A percentile compares a stretch with the other conserved stretches of the same genome.
Evolutionary conservation across 2,888 invertebrate species (phyloP).

Genomic region (Trachelus iudaicus): DNA sequence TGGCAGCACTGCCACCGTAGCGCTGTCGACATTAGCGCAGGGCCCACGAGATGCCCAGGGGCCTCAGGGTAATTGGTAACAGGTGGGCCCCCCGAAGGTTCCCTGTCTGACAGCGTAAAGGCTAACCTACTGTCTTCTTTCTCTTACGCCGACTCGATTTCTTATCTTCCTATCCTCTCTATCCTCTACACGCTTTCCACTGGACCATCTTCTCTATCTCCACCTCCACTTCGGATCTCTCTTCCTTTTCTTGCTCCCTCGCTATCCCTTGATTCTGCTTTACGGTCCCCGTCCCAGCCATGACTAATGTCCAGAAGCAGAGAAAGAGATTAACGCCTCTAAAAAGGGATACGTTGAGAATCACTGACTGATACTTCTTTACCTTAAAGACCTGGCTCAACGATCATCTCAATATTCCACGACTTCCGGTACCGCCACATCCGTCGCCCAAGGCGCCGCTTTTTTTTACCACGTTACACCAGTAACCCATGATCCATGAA

Average conservation of each 20-base stretch:
- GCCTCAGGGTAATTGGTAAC: constrained; percentile 20
- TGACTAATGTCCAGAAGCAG: background rate
- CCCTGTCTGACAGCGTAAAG: background rate
- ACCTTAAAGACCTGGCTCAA: background rate
- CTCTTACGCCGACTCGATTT: background rate
- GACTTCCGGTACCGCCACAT: background rate
- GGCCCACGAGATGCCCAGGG: background rate
- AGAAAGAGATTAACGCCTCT: background rate
- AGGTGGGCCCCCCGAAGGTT: constrained; percentile 14
- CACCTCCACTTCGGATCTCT: background rate
- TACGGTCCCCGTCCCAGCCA: background rate
- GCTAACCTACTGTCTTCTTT: constrained; percentile 7
- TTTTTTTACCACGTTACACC: background rate
- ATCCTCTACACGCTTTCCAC: background rate
- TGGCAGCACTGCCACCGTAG: constrained; percentile 7
- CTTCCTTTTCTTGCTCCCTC: background rate
- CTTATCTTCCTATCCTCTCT: constrained; percentile 1
- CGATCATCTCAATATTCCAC: background rate
- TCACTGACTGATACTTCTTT: background rate
- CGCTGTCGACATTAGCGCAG: background rate
- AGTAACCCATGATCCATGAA: background rate
- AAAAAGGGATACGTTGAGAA: background rate
- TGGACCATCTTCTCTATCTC: background rate
- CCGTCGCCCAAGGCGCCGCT: background rate
- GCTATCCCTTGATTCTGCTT: background rate